A percentile compares a stretch with the other conserved stretches of the same genome.
phyloP scores from a whole-genome alignment of 64 coral and sea anemone species.

The Montipora foliosa region DNA sequence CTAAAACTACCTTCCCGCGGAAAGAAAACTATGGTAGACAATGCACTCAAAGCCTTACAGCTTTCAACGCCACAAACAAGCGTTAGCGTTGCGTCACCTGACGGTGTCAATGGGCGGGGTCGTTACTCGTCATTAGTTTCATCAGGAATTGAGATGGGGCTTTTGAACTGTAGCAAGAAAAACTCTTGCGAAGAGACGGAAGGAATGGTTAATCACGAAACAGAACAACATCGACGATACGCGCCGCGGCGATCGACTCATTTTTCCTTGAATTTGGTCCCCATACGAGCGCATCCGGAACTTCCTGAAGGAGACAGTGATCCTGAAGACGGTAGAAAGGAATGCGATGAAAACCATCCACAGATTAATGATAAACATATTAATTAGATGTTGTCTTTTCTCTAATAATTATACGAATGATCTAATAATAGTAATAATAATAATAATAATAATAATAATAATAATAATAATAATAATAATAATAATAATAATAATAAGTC shows the following conservation, averaged over 20 bases:
- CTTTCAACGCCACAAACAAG: constrained; percentile 85
- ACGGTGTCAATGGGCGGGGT: constrained; percentile 31
- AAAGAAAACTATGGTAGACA: constrained; percentile 87
- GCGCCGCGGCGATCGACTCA: constrained; percentile 63
- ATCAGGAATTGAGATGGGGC: constrained; percentile 19
- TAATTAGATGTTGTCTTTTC: background rate
- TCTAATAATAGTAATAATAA: too few relatives aligned
- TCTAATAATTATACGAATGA: background rate
- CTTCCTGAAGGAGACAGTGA: constrained; percentile 73
- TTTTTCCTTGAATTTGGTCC: constrained; percentile 57
- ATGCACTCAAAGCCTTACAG: constrained; percentile 85
- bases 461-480: too few relatives aligned
- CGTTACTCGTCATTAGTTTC: constrained; percentile 29
- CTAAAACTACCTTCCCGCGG: constrained; percentile 81
- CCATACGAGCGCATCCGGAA: constrained; percentile 68
- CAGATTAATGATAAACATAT: background rate
- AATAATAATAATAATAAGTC: background rate
- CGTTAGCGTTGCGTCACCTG: constrained; percentile 69
- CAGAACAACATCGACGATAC: constrained; percentile 19
- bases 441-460: too few relatives aligned
- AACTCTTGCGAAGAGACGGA: constrained; percentile 10
- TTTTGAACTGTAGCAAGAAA: constrained; percentile 36
- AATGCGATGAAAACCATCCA: background rate
- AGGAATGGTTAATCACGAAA: constrained; percentile 35
- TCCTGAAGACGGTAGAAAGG: constrained; percentile 55